Evolutionary conservation across 2,113 vertebrate species (phyloP).

Genomic region (Xenus cinereus): DNA sequence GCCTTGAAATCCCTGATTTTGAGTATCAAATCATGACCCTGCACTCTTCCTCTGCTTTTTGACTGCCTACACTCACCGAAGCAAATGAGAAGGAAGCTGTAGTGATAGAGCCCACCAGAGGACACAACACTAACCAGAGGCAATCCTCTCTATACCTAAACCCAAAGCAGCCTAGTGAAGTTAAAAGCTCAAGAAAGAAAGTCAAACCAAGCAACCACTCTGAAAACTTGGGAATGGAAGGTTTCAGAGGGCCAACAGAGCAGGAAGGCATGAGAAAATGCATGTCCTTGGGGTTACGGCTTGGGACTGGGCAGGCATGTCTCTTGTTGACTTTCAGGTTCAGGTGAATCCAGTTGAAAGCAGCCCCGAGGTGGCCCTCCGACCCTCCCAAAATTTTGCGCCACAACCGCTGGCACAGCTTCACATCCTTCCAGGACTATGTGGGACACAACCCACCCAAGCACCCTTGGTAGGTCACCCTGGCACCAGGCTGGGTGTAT

Average conservation of each 20-base stretch:
- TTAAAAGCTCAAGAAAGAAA: neutral
- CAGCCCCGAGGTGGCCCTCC: neutral
- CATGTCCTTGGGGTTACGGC: neutral
- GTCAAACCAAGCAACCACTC: accelerated
- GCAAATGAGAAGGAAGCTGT: accelerated
- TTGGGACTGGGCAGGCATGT: neutral
- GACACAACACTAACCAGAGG: neutral
- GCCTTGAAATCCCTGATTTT: neutral
- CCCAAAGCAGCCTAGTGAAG: neutral
- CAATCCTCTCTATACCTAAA: neutral
- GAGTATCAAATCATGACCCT: neutral
- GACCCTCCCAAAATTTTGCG: neutral
- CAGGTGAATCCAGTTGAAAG: neutral
- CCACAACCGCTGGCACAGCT: neutral
- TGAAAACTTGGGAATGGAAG: neutral
- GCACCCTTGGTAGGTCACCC: neutral
- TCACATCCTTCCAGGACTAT: neutral
- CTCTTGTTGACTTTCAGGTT: neutral
- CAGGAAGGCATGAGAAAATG: neutral
- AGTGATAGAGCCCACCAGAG: neutral
- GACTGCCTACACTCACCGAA: neutral
- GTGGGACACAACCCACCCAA: neutral
- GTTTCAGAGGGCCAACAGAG: neutral
- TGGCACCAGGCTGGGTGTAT: accelerated
- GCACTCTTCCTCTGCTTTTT: neutral